Percentiles rank a stretch among this genome's conserved stretches.
phyloP scores from a whole-genome alignment of 53 echinoderm and acorn worm genomes.

The Luidia sarsii region DNA sequence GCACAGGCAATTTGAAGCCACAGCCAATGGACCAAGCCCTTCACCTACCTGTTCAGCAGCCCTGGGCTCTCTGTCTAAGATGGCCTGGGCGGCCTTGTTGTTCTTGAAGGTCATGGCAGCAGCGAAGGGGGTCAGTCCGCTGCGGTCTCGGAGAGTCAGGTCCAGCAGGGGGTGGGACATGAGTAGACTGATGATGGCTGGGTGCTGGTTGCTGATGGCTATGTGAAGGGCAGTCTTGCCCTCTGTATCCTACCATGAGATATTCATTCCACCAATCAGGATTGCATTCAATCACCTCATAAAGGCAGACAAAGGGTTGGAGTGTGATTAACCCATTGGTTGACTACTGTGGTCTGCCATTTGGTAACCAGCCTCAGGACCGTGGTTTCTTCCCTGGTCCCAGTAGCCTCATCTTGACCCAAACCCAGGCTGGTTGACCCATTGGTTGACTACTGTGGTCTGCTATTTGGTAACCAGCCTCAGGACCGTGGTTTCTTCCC shows the following conservation, averaged over 20 bases:
- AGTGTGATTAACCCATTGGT: too few relatives aligned
- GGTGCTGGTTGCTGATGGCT: conserved; percentile 94
- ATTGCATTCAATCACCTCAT: neutral
- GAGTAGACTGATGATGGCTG: conserved; percentile 81
- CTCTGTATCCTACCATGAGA: conserved; percentile 76
- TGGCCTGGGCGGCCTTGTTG: conserved; percentile 97
- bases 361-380: too few relatives aligned
- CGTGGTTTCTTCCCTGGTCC: too few relatives aligned
- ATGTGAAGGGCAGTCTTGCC: conserved; percentile 92
- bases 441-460: too few relatives aligned
- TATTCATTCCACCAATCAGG: neutral
- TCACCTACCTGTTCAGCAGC: conserved; percentile 90
- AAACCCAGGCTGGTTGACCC: too few relatives aligned
- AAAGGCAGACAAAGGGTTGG: neutral
- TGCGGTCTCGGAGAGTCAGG: conserved; percentile 87
- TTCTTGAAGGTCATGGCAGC: conserved; percentile 97
- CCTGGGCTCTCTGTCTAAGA: conserved; percentile 89
- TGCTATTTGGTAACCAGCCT: too few relatives aligned
- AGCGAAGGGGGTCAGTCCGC: conserved; percentile 93
- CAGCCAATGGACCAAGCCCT: too few relatives aligned
- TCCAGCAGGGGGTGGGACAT: conserved; percentile 98
- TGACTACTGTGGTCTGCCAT: too few relatives aligned
- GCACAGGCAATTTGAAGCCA: too few relatives aligned
- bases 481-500: too few relatives aligned
- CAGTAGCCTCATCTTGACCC: too few relatives aligned